Base-by-base conservation (phyloP, 2,888 invertebrate genomes). In the Machimus atricapillus region DNA sequence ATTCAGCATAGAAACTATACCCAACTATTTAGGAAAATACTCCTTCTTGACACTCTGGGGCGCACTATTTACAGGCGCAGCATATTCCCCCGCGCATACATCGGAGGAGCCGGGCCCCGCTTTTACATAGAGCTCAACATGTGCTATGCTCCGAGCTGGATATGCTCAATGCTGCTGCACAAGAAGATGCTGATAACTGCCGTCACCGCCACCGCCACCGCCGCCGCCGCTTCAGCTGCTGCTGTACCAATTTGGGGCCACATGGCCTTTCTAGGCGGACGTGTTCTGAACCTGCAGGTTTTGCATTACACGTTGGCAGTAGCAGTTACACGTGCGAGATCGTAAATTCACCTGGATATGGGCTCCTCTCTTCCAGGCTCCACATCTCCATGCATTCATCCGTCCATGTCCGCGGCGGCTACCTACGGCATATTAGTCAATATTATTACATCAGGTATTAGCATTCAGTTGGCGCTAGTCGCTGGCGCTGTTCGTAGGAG, bases 311-410 rank as follows among this genome's bases (percentile, higher is more conserved):
- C 83, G 83, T 73, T 77, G 34, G n/a, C 56, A 77, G 56, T 77
- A 56, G 86, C 77, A 76, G 34, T 76, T 86, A 77, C 86, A 86
- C 86, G 86, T 86, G 86, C 86, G 76, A 46, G 58, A 56, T 86
- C 37, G 77, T 77, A 77, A 86, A 77, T 77, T 86, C 52, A 46
- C 19, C 12, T 56, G 46, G 19, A 40, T 37, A n/a, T n/a, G n/a
- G 43, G 66, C 23, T 23, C 27, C 31, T 16, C 19, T 14, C 12
- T 9, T 12, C 52, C 23, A n/a, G 23, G 37, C 40, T 46, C 16
- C 43, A 16, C 79, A 79, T 27, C 79, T 2, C 8, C 31, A 14
- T 46, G 79, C 46, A 46, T 46, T 46, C 43, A 46, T 31, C 46
- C 79, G 43, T 23, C 76, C 76, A 19, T 16, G 7, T 27, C 23